Conservation (phyloP, 2,888 invertebrate genomes). For the Zaprionus bogoriensis region DNA sequence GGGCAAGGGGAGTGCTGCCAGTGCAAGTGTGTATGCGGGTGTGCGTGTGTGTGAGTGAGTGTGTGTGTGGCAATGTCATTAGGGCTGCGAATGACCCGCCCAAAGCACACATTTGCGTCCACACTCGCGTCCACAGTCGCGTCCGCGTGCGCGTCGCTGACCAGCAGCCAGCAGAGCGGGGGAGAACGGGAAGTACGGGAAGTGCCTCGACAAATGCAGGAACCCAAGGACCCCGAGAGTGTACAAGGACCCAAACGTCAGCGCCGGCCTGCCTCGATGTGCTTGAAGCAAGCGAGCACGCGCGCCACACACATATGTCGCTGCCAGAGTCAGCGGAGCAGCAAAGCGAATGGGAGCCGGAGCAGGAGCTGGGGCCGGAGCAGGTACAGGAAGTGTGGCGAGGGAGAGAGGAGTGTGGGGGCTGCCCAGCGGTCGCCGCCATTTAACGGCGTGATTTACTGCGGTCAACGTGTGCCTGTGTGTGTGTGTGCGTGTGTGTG, state of each 20-base stretch:
- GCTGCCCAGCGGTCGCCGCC: conserved; percentile 55
- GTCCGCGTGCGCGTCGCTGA: conserved; percentile 57
- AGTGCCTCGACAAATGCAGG: conserved; percentile 78
- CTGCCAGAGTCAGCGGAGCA: conserved; percentile 22
- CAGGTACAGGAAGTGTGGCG: background rate
- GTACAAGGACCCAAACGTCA: background rate
- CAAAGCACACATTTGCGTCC: conserved; percentile 75
- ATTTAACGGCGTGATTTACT: conserved; percentile 81
- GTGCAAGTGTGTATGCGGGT: background rate
- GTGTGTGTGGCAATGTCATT: conserved; percentile 64
- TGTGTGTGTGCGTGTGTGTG: conserved; percentile 26
- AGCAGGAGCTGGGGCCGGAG: background rate
- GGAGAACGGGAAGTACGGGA: too few relatives aligned
- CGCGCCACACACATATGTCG: conserved; percentile 41
- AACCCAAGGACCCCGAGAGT: conserved; percentile 7
- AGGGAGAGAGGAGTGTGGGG: background rate
- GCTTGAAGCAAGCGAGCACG: conserved; percentile 53
- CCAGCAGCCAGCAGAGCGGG: too few relatives aligned
- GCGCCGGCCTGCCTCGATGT: conserved; percentile 49
- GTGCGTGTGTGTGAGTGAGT: conserved; percentile 13
- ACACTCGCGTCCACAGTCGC: conserved; percentile 23
- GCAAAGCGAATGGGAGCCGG: conserved; percentile 8
- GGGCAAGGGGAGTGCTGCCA: background rate
- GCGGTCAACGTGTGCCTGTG: conserved; percentile 68
- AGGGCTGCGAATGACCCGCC: conserved; percentile 75